Evolutionary conservation across 2,797 vertebrate species (phyloP), one percentile per base, ranked within the genome.

Genomic region (Hemibagrus guttatus): DNA sequence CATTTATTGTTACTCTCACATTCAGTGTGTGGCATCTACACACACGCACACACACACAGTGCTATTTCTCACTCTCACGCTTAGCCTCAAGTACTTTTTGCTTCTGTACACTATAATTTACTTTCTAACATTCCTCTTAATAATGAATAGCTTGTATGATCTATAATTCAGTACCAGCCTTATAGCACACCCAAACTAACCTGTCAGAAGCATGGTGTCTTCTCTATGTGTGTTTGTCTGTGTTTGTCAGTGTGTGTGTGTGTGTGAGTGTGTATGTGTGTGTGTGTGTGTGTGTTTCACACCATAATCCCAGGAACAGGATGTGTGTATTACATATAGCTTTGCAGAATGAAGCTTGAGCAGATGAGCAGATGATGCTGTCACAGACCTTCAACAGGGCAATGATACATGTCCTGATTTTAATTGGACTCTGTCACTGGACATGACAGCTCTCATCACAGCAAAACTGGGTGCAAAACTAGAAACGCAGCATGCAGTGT

Each of bases 141-240:
- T 92, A 89, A 92, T 93, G 88, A 85, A 93, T 92, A 87, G 80
- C n/a, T 85, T 72, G 83, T 89, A 84, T 81, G 86, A 92, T 93
- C 89, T 93, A 92, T 93, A 92, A 95, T 93, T 93, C 88, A 93
- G 52, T 90, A 90, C 86, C 84, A 88, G 84, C 84, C 88, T 83
- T 89, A 76, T 84, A 89, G 81, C 89, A 88, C 80, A 59, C 35
- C 35, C 75, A 54, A 89, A 87, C 89, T 89, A 23, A 1, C 91
- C 86, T 88, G 58, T 75, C 89, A 88, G 80, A 81, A 86, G 82
- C 19, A 69, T 72, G 59, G 69, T 11, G 31, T 89, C 89, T 91
- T 92, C 92, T 89, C 90, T 85, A 89, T 90, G 84, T 88, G 79
- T 56, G 31, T 80, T 56, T 42, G 85, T 88, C 79, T 88, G 82